Base-by-base conservation (phyloP, 2,888 invertebrate species). In the Disparrhopalites patrizii region DNA sequence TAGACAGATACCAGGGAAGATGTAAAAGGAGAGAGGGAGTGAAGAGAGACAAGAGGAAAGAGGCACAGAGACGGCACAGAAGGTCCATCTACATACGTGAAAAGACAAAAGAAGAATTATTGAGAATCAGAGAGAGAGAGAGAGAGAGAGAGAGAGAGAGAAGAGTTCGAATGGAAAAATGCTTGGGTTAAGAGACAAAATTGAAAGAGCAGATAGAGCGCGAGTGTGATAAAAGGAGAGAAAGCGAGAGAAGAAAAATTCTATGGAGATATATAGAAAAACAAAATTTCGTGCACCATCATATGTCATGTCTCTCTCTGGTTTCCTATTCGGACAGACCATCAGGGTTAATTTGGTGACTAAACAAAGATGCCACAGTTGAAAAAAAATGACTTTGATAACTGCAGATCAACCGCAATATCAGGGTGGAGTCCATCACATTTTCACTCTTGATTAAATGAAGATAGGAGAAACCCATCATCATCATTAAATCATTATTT, bases 301-400 rank as follows among this genome's bases (percentile, higher is more conserved):
- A 31, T 51, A 27, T 65, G 57, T 65, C 51, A 36, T 58, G 52
- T 65, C 51, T 25, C 55, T 43, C 31, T 18, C 40, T 25, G 68
- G 63, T 70, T 71, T 71, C 66, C 10, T 10, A n/a, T 23, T 23
- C 36, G 68, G 72, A 69, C 73, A 69, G 68, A 68, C 70, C 67
- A 69, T 71, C 73, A 69, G 63, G 65, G 70, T 71, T 73, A 73
- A 73, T 73, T 73, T 73, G 67, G 73, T 71, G 68, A 67, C 71
- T 71, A 73, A 73, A 71, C 66, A 65, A 66, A 70, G 69, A 65
- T 69, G 68, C 65, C 65, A 68, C 65, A 62, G 30, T 51, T 55
- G 43, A 60, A 60, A 61, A 50, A 58, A 61, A 50, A 61, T 18
- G 38, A 66, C 57, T 61, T 65, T 65, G 70, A 68, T 69, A 67